Evolutionary conservation across 2,888 invertebrate species (phyloP).

Genomic region (Heteropelma amictum): DNA sequence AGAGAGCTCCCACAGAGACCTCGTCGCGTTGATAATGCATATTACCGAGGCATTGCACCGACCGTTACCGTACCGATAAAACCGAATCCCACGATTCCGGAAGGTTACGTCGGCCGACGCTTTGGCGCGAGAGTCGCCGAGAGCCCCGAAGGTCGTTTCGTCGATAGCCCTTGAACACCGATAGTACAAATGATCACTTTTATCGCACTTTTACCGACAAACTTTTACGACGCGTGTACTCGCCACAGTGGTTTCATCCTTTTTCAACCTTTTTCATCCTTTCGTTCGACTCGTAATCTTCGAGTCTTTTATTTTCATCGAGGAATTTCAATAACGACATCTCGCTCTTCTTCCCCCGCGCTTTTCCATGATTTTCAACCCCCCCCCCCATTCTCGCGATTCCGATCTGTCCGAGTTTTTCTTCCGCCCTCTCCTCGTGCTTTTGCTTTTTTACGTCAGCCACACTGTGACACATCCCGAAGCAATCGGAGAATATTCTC

Average conservation of each 20-base stretch:
- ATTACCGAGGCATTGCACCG: constrained; percentile 57
- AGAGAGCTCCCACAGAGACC: constrained; percentile 49
- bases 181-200: constrained; percentile 50
- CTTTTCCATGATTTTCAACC: constrained; percentile 12
- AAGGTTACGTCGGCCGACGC: constrained; percentile 35
- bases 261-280: constrained; percentile 5
- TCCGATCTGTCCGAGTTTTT: background rate
- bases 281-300: background rate
- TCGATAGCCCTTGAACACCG: constrained; percentile 44
- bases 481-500: constrained; percentile 27
- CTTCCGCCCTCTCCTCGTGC: background rate
- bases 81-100: constrained; percentile 58
- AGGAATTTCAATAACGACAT: background rate
- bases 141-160: constrained; percentile 39
- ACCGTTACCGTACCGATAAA: constrained; percentile 59
- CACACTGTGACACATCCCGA: constrained; percentile 32
- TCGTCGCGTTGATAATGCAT: constrained; percentile 63
- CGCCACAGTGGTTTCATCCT: too few species aligned
- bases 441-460: background rate
- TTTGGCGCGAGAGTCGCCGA: constrained; percentile 47
- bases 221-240: constrained; percentile 10
- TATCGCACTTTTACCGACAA: constrained; percentile 45
- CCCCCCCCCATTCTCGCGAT: background rate
- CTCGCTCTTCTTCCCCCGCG: background rate
- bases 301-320: background rate